phyloP scores from a whole-genome alignment of 2,888 invertebrate species.

The Bombylius major region DNA sequence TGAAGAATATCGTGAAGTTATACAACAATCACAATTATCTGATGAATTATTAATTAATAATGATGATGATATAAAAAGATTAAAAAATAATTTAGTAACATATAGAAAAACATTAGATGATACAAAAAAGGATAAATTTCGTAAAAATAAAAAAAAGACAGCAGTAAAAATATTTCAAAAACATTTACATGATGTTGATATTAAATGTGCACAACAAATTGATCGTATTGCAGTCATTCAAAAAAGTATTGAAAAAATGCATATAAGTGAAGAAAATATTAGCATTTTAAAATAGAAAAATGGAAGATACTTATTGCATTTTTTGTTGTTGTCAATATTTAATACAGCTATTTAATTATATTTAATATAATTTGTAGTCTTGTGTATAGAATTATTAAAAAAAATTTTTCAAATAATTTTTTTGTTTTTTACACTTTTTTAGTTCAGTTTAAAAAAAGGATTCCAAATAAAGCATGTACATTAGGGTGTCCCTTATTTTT shows the following conservation, averaged over 20 bases:
- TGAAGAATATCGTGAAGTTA: constrained; percentile 5
- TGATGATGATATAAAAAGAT: constrained; percentile 8
- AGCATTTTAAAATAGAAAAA: no score
- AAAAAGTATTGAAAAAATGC: constrained; percentile 5
- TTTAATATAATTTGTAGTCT: no score
- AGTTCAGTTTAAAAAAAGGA: no score
- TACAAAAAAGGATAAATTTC: constrained; percentile 4
- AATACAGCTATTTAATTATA: no score
- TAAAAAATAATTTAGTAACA: constrained; percentile 6
- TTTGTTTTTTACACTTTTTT: no score
- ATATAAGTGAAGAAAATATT: no score
- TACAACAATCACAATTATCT: neutral
- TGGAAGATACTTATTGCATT: no score
- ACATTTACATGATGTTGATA: constrained; percentile 10
- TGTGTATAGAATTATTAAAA: no score
- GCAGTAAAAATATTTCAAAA: constrained; percentile 12
- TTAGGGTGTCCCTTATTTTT: no score
- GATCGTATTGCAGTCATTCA: constrained; percentile 6
- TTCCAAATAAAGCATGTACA: no score
- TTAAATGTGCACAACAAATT: constrained; percentile 9
- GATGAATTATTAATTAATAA: neutral
- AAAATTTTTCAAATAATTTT: no score
- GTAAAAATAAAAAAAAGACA: constrained; percentile 7
- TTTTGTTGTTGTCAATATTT: no score
- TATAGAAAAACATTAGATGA: constrained; percentile 8